phyloP scores from a whole-genome alignment of 92 coral and sea anemone genomes.

The Hydrozoanthus gracilis region DNA sequence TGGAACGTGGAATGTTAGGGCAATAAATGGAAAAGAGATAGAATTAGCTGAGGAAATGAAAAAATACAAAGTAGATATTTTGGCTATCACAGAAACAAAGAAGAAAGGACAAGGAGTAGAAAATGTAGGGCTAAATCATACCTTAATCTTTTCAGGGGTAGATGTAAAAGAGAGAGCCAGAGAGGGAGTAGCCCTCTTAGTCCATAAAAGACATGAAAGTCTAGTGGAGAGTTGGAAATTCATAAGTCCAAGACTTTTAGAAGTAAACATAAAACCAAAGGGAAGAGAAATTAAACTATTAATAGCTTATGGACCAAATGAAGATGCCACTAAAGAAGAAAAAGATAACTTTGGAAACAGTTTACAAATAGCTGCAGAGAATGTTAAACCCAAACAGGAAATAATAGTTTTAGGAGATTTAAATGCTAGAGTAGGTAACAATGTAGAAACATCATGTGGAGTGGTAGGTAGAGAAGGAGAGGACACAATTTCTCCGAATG shows the following conservation, averaged over 20 bases:
- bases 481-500: slow-evolving; percentile 21
- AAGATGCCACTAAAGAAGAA: slow-evolving; percentile 24
- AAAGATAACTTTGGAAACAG: slow-evolving; percentile 27
- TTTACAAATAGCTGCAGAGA: slow-evolving; percentile 30
- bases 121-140: slow-evolving; percentile 30
- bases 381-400: slow-evolving; percentile 24
- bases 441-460: slow-evolving; percentile 30
- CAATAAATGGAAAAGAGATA: slow-evolving; percentile 29
- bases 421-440: slow-evolving; percentile 30
- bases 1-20: slow-evolving; percentile 22
- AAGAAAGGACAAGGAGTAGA: slow-evolving; percentile 20
- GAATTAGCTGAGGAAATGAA: slow-evolving; percentile 25
- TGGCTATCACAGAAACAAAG: slow-evolving; percentile 18
- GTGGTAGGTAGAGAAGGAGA: slow-evolving; percentile 32
- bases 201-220: slow-evolving; percentile 19
- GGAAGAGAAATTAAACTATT: slow-evolving; percentile 18
- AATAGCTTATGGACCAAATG: slow-evolving; percentile 15
- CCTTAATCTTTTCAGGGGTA: slow-evolving; percentile 29
- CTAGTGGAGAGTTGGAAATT: slow-evolving; percentile 21
- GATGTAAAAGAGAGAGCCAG: slow-evolving; percentile 32
- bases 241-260: slow-evolving; percentile 20
- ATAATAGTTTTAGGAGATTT: slow-evolving; percentile 28
- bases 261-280: slow-evolving; percentile 18
- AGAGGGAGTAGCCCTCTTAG: slow-evolving; percentile 31
- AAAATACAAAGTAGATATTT: slow-evolving; percentile 27